Conservation (phyloP, 2,113 vertebrate species). For the Pteronura brasiliensis region DNA sequence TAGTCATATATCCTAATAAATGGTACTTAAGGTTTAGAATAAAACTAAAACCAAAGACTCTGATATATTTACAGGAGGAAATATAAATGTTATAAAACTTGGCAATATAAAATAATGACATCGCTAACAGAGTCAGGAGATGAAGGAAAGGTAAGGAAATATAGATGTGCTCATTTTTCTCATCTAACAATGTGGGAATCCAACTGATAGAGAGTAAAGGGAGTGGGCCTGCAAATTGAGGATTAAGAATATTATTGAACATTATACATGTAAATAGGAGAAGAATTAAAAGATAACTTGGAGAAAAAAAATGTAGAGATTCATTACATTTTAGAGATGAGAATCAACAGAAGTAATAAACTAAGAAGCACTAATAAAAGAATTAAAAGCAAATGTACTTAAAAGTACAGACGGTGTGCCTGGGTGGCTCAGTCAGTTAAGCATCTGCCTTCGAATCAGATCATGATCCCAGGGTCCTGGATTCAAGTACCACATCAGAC, state of each 20-base stretch:
- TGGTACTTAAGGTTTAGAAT: background rate
- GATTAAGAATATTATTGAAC: background rate
- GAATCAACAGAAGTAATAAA: background rate
- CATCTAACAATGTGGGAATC: background rate
- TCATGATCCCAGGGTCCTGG: too few relatives aligned
- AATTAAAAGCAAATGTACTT: background rate
- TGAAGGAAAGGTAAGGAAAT: background rate
- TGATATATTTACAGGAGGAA: background rate
- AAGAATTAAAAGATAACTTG: background rate
- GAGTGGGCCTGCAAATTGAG: background rate
- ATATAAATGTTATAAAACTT: background rate
- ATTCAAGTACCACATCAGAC: too few relatives aligned
- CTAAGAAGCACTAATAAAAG: background rate
- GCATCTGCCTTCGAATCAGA: too few relatives aligned
- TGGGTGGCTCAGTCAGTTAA: too few relatives aligned
- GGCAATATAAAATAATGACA: background rate
- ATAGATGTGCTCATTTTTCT: background rate
- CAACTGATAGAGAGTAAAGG: background rate
- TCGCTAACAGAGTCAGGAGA: background rate
- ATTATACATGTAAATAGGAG: background rate
- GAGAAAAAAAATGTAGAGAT: background rate
- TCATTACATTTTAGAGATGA: background rate
- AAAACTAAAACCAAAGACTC: background rate
- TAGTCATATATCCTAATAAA: background rate
- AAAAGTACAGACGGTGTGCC: background rate